Evolutionary conservation across 2,888 invertebrate genomes (phyloP), one percentile per base, ranked within the genome.

Genomic region (Sinodicranocentrus sp.): DNA sequence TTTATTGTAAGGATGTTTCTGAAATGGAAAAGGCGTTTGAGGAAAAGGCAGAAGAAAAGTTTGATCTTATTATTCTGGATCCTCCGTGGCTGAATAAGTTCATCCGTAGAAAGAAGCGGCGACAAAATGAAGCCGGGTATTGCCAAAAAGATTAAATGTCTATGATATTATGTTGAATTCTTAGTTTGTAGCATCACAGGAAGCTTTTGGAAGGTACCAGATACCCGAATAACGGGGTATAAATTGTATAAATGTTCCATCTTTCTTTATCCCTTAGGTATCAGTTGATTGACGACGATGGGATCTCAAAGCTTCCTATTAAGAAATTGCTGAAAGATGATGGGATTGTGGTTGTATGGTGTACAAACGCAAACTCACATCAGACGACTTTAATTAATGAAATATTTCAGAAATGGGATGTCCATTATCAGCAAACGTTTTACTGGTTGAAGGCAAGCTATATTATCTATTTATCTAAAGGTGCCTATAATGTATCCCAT

Each of bases 41-140:
- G 48, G 91, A 91, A 78, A 33, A 65, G 48, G 91, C 91, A 78
- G 90, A 93, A 52, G 76, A 89, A 23, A 92, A 91, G 83, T 98
- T 93, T 92, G 95, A 98, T 90, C 91, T 97, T 72, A 92, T 99
- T 70, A 91, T 98, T 19, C 92, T 98, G 87, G 99, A 99, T 92
- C 98, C 98, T 39, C 98, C 98, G 0, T 99, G 98, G 98, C 94
- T 95, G 92, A 98, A 98, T 90, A 97, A 97, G 91, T 98, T 96
- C 86, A 96, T 98, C 63, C 93, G 96, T 89, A 93, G 98, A 85
- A 92, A 95, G 89, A 95, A 94, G 89, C 92, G 91, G 88, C 93
- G 92, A 79, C 92, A 92, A 90, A 89, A 91, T 71, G 92, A 93
- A 83, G 91, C 94, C 87, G 94, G 94, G 92, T 95, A 17, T 15